Base-by-base conservation (phyloP, 2,797 vertebrate species). In the Leptatherina wallacei region DNA sequence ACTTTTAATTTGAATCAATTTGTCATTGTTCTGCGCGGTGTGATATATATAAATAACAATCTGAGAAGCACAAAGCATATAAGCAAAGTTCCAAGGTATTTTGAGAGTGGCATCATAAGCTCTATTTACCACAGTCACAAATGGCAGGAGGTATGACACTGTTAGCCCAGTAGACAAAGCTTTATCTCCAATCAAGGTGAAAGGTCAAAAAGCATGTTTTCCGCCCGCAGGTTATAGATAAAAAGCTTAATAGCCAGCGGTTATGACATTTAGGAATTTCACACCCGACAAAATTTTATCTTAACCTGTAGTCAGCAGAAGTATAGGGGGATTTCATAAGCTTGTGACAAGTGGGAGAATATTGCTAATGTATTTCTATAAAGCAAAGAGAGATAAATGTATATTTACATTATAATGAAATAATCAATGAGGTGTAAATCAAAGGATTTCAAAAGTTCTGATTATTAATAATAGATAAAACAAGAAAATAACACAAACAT, bases 281-380 rank as follows among this genome's bases (percentile, higher is more conserved):
- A 81, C 79, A 89, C 54, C 5, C 61, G 42, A 82, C 71, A 87
- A 69, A 75, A 79, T 86, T 59, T 86, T 83, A 87, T 82, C 87
- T 78, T 73, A 78, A 67, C 62, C 69, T 70, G 60, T 13, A 63
- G 77, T 88, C 86, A 88, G 82, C 88, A 81, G 55, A 90, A 82
- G 33, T 65, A 14, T 16, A 47, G 69, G 32, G 58, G 35, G 40
- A 60, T 67, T 63, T 82, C 58, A 44, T 59, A 24, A 49, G 59
- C 60, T 51, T 42, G 1, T 67, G 30, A 61, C 2, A 14, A 64
- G 58, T 62, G 9, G 16, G 49, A 47, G 11, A 8, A 6, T 11
- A 1, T 61, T 75, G 57, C n/a, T 71, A 69, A 40, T 69, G 51
- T 18, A n/a, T 61, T 56, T 69, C 8, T n/a, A 67, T 27, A 71